phyloP scores from a whole-genome alignment of 2,113 vertebrate genomes.

The Lanius collurio region DNA sequence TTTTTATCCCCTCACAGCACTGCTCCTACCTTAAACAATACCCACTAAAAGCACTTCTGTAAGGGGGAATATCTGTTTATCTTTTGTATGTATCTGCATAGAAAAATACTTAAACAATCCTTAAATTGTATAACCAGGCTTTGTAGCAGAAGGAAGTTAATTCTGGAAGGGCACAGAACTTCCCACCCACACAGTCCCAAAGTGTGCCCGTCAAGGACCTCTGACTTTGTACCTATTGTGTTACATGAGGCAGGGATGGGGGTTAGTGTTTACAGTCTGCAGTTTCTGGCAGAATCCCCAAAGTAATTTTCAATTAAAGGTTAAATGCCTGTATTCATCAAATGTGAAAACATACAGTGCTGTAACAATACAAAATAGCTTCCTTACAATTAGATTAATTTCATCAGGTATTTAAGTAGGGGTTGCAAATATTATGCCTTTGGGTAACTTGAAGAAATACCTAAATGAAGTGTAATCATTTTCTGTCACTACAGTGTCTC shows the following conservation, averaged over 20 bases:
- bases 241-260: constrained; percentile 70
- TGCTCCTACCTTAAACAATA: neutral
- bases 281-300: constrained; percentile 76
- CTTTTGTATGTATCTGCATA: constrained; percentile 44
- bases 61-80: constrained; percentile 56
- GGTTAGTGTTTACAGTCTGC: constrained; percentile 68
- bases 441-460: constrained; percentile 21
- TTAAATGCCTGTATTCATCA: constrained; percentile 78
- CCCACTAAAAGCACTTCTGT: constrained; percentile 18
- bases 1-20: neutral
- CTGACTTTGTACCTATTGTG: constrained; percentile 71
- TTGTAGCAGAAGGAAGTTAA: constrained; percentile 41
- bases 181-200: constrained; percentile 76
- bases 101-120: constrained; percentile 64
- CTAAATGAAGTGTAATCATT: neutral
- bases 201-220: constrained; percentile 56
- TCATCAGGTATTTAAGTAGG: neutral
- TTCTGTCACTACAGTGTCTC: neutral
- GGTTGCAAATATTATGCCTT: constrained; percentile 35
- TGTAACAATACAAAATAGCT: constrained; percentile 75
- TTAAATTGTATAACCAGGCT: constrained; percentile 54
- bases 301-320: constrained; percentile 80
- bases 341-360: constrained; percentile 67
- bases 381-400: constrained; percentile 68
- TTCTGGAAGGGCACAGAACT: constrained; percentile 66